Percentiles rank a stretch among this genome's conserved stretches.
phyloP scores from a whole-genome alignment of 2,113 vertebrate genomes.

The Pleuronectes platessa region DNA sequence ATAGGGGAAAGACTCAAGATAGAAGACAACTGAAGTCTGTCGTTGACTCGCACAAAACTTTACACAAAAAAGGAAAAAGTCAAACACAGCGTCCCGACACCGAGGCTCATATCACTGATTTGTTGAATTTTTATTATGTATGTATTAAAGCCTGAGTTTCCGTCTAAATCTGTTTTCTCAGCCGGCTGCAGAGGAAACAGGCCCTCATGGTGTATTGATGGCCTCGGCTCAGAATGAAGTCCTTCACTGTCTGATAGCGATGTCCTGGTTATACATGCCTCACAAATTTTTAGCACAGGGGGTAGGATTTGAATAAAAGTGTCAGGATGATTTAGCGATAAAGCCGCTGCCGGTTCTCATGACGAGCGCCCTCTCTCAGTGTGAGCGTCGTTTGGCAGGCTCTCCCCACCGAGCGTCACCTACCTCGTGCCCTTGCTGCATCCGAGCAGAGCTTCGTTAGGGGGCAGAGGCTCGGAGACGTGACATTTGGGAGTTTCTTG shows the following conservation, averaged over 20 bases:
- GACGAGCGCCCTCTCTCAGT: conserved; percentile 8
- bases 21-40: background rate
- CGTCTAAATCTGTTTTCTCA: conserved; percentile 9
- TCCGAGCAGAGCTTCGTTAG: conserved; percentile 1
- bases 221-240: conserved; percentile 53
- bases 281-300: conserved; percentile 66
- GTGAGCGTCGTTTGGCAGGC: conserved; percentile 40
- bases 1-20: background rate
- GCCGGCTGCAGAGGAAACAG: conserved; percentile 25
- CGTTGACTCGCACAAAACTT: background rate
- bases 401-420: too few relatives aligned
- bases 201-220: conserved; percentile 48
- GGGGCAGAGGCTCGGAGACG: background rate
- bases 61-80: background rate
- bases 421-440: conserved; percentile 44
- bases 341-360: conserved; percentile 28
- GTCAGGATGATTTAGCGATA: conserved; percentile 62
- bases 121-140: background rate
- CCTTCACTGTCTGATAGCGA: conserved; percentile 68
- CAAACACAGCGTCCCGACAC: background rate
- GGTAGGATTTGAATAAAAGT: conserved; percentile 61
- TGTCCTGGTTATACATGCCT: conserved; percentile 65
- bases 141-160: background rate
- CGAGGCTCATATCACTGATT: background rate
- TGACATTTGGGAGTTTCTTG: background rate